Evolutionary conservation across 2,113 vertebrate genomes (phyloP).

Genomic region (Platycercus adscitus): DNA sequence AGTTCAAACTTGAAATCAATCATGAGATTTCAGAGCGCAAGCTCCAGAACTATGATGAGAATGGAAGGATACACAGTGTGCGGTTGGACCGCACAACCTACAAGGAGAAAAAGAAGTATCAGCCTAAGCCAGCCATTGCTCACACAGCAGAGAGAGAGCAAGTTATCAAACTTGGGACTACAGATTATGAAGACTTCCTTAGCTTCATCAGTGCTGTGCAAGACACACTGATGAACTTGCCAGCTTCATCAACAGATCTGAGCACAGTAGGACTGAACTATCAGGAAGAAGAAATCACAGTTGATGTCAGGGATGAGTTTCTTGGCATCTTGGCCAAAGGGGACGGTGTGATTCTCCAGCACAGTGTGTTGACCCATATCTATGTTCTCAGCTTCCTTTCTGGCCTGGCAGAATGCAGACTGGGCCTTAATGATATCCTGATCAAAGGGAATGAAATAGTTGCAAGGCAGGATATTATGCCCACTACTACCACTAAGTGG

Average conservation of each 20-base stretch:
- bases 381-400: conserved; percentile 85
- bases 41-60: conserved; percentile 88
- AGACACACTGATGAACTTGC: conserved; percentile 79
- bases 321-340: conserved; percentile 80
- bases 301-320: conserved; percentile 88
- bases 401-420: conserved; percentile 81
- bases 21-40: conserved; percentile 87
- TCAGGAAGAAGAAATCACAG: conserved; percentile 85
- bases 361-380: conserved; percentile 82
- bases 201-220: conserved; percentile 83
- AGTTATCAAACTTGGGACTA: conserved; percentile 87
- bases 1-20: conserved; percentile 82
- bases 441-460: conserved; percentile 90
- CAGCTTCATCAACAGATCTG: conserved; percentile 73
- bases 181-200: conserved; percentile 84
- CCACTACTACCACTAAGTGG: conserved; percentile 89
- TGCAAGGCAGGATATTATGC: conserved; percentile 88
- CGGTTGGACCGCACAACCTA: conserved; percentile 84
- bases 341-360: conserved; percentile 78
- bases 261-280: conserved; percentile 79
- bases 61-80: conserved; percentile 85
- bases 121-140: conserved; percentile 83
- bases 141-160: conserved; percentile 84
- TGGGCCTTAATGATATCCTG: conserved; percentile 87
- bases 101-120: conserved; percentile 88